These are phyloP conservation scores for Felis catus DNA, from an alignment of 2,113 vertebrate genomes.

Conservation along the genomic window F.catus_Fca126_mat1.0 CM031416.1:139582001-139582500, in stretches of 20 bases:
- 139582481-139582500: background rate
- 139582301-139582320: background rate
- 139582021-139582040: background rate
- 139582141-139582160: background rate
- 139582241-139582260: background rate
- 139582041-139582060: background rate
- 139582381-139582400: background rate
- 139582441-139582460: background rate
- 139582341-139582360: background rate
- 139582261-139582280: too few species aligned
- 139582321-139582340: background rate
- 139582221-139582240: background rate
- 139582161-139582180: background rate
- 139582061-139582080: background rate
- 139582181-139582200: background rate
- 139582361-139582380: background rate
- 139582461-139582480: background rate
- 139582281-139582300: background rate
- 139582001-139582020: slow-evolving; percentile 26
- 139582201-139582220: background rate
- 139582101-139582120: background rate
- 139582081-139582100: background rate
- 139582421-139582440: background rate
- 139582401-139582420: background rate
- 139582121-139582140: background rate